phyloP scores from a whole-genome alignment of 2,888 invertebrate species.

The Mellilla xanthometata region DNA sequence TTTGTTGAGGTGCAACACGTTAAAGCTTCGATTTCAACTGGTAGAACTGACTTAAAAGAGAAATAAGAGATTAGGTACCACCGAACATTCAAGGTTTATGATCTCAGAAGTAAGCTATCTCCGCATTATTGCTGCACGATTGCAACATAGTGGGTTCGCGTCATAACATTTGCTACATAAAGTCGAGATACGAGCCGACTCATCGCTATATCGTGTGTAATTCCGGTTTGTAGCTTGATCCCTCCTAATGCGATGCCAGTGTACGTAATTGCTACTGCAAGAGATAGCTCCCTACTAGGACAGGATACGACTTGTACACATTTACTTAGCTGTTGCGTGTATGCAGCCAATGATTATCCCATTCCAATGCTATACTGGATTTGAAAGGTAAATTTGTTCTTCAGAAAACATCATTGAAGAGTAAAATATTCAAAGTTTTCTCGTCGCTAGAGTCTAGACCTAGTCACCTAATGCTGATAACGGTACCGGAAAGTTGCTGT shows the following conservation, averaged over 20 bases:
- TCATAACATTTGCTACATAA: constrained; percentile 44
- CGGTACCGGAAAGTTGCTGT: background rate
- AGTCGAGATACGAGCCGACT: constrained; percentile 36
- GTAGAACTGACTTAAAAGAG: too few relatives aligned
- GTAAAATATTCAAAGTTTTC: background rate
- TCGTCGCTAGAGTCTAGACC: background rate
- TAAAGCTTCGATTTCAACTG: too few relatives aligned
- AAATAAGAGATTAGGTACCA: too few relatives aligned
- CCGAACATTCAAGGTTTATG: constrained; percentile 10
- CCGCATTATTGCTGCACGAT: constrained; percentile 24
- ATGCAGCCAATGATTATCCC: constrained; percentile 3
- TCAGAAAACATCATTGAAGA: background rate
- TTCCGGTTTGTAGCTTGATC: constrained; percentile 21
- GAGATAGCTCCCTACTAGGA: constrained; percentile 13
- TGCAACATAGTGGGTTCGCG: constrained; percentile 34
- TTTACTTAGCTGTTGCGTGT: constrained; percentile 3
- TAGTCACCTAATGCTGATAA: background rate
- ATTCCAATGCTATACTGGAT: background rate
- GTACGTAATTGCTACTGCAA: constrained; percentile 11
- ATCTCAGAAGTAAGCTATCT: constrained; percentile 17
- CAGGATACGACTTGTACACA: constrained; percentile 5
- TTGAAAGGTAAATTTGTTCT: background rate
- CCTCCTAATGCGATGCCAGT: constrained; percentile 8
- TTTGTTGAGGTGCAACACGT: too few relatives aligned
- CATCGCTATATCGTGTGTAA: constrained; percentile 8